These are phyloP conservation scores for Lacerta agilis DNA, from an alignment of 2,797 vertebrate genomes.

Conservation along the genomic window DNA sequence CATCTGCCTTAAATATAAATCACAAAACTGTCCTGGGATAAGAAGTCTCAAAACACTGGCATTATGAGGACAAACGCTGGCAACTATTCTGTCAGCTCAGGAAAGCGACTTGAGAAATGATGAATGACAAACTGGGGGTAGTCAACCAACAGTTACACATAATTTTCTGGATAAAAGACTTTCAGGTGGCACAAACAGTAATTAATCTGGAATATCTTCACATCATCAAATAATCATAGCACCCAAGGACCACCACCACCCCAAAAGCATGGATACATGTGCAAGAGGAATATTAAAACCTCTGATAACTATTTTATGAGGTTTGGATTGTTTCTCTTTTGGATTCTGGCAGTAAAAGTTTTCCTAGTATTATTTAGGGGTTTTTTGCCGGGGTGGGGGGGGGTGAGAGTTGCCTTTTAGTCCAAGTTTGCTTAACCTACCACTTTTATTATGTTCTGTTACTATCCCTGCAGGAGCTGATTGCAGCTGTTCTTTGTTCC, in stretches of 20 bases:
- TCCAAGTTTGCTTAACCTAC: not conserved
- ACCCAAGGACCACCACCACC: not conserved
- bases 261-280: not conserved
- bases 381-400: not conserved
- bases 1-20: not conserved
- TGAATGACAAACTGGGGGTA: not conserved
- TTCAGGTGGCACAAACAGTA: not conserved
- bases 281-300: not conserved
- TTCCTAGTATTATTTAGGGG: not conserved
- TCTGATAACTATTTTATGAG: not conserved
- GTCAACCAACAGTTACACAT: not conserved
- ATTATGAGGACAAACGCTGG: not conserved
- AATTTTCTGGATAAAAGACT: not conserved
- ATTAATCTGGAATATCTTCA: not conserved
- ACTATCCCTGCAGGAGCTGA: not conserved
- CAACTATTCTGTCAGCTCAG: not conserved
- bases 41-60: not conserved
- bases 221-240: not conserved
- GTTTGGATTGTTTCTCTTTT: not conserved
- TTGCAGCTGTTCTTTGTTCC: not conserved
- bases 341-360: not conserved
- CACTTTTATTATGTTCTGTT: constrained; percentile 1
- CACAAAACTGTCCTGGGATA: not conserved
- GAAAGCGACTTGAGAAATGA: not conserved
- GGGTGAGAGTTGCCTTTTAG: not conserved